phyloP scores from a whole-genome alignment of 2,113 vertebrate genomes.

The Amphilophus citrinellus region DNA sequence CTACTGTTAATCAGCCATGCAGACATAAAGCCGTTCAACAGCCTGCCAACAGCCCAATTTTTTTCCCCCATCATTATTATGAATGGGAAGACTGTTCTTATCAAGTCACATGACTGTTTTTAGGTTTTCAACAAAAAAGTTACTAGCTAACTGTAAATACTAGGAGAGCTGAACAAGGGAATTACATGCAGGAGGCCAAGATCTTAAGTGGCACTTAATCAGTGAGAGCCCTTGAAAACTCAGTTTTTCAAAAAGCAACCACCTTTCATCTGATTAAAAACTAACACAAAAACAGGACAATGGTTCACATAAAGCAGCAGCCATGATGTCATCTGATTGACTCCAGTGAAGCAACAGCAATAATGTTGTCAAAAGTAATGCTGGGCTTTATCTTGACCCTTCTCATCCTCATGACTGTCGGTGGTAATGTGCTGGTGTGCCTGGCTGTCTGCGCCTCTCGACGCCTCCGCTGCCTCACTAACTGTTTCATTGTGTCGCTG shows the following conservation, averaged over 20 bases:
- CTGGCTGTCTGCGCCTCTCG: slow-evolving; percentile 89
- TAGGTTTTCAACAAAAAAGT: neutral
- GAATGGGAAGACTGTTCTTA: neutral
- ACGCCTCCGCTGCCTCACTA: slow-evolving; percentile 91
- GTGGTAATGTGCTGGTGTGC: slow-evolving; percentile 92
- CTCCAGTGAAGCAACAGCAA: slow-evolving; percentile 25
- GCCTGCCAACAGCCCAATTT: neutral
- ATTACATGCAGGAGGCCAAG: neutral
- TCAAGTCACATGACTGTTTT: neutral
- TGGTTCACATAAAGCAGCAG: slow-evolving; percentile 10
- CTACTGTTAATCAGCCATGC: neutral
- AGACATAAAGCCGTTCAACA: neutral
- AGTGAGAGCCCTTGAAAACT: neutral
- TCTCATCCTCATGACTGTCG: slow-evolving; percentile 88
- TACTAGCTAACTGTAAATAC: neutral
- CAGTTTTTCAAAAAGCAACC: neutral
- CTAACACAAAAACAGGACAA: neutral
- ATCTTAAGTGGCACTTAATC: neutral
- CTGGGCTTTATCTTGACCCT: slow-evolving; percentile 79
- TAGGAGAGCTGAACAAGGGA: neutral
- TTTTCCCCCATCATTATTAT: neutral
- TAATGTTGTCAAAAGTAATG: slow-evolving; percentile 75
- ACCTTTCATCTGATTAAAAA: neutral
- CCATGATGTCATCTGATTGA: slow-evolving; percentile 11
- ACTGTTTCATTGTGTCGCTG: slow-evolving; percentile 94